These are phyloP conservation scores for Strigamia maritima DNA, from an alignment of 2,888 invertebrate species.

Conservation along the genomic window DNA sequence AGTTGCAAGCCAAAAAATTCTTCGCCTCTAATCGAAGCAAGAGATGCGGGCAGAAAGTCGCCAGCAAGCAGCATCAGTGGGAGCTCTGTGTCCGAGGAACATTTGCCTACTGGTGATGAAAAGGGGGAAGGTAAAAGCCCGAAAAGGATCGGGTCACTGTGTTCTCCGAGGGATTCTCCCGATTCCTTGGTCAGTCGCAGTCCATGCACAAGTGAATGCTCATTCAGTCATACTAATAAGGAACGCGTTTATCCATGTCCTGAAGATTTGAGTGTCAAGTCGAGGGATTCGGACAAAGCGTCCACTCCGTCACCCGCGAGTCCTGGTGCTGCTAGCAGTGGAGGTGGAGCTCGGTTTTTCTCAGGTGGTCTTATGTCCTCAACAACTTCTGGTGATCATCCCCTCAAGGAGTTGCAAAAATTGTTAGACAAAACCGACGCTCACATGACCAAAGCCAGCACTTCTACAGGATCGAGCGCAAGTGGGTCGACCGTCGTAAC, in stretches of 20 bases:
- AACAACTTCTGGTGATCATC: slow-evolving; percentile 62
- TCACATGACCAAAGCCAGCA: slow-evolving; percentile 43
- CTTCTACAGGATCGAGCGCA: slow-evolving; percentile 44
- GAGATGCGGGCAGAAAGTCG: not conserved
- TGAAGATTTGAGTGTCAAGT: slow-evolving; percentile 38
- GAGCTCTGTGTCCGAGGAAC: not conserved
- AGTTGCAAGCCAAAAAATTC: not conserved
- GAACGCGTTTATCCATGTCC: slow-evolving; percentile 33
- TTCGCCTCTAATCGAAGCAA: not conserved
- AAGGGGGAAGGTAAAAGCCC: not conserved
- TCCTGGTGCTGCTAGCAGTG: slow-evolving; percentile 55
- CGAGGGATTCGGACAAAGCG: slow-evolving; percentile 37
- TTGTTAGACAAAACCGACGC: slow-evolving; percentile 91
- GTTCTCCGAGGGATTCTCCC: slow-evolving; percentile 31
- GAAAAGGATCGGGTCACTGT: not conserved
- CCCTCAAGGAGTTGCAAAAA: slow-evolving; percentile 89
- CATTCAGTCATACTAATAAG: slow-evolving; percentile 33
- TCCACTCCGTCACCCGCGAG: slow-evolving; percentile 28
- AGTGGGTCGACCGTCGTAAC: slow-evolving; percentile 17
- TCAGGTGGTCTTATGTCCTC: slow-evolving; percentile 51
- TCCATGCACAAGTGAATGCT: slow-evolving; percentile 38
- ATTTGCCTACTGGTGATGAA: not conserved
- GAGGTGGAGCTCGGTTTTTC: slow-evolving; percentile 52
- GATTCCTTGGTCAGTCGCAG: slow-evolving; percentile 36
- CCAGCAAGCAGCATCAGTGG: not conserved